These are phyloP conservation scores for Agrotis segetum DNA, from an alignment of 2,888 invertebrate genomes.

Conservation along the genomic window DNA sequence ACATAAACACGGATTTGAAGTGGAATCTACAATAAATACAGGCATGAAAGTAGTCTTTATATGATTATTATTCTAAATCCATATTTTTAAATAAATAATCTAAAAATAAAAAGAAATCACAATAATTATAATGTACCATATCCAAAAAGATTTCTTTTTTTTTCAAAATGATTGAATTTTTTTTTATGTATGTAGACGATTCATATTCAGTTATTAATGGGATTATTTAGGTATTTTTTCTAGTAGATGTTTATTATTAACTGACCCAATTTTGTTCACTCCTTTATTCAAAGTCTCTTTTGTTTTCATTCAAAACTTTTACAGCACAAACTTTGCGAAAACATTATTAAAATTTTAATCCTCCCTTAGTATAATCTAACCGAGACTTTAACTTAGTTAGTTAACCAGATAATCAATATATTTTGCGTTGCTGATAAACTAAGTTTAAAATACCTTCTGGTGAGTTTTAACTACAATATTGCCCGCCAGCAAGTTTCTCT, in stretches of 20 bases:
- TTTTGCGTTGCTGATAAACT: constrained; percentile 48
- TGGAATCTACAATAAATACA: too few species aligned
- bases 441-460: constrained; percentile 50
- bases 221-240: too few species aligned
- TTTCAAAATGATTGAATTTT: too few species aligned
- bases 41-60: too few species aligned
- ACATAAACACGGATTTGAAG: too few species aligned
- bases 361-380: constrained; percentile 27
- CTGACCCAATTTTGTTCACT: background rate
- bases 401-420: constrained; percentile 41
- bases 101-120: too few species aligned
- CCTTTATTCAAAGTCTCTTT: constrained; percentile 1
- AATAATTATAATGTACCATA: too few species aligned
- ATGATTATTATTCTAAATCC: too few species aligned
- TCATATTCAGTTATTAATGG: too few species aligned
- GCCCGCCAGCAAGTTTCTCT: constrained; percentile 17
- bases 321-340: constrained; percentile 19
- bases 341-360: constrained; percentile 38
- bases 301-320: constrained; percentile 10
- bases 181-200: too few species aligned
- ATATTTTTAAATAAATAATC: too few species aligned
- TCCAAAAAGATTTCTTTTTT: too few species aligned
- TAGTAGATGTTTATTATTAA: background rate
- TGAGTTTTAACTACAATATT: constrained; percentile 53
- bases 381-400: constrained; percentile 22